These are phyloP conservation scores for Drosophila nr. fundita DNA, from an alignment of 2,888 invertebrate genomes.

Conservation along the genomic window DNA sequence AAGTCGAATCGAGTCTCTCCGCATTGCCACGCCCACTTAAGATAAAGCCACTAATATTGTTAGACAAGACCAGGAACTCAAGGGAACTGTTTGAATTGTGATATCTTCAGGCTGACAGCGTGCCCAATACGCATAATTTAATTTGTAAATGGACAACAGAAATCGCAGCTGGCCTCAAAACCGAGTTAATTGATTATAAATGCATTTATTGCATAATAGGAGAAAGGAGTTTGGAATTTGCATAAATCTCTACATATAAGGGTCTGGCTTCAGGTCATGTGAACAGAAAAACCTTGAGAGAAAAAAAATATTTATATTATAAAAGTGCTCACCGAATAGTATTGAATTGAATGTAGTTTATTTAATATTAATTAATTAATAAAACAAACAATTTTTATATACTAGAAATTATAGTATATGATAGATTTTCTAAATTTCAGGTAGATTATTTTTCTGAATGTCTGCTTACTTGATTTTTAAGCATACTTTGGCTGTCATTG, in stretches of 20 bases:
- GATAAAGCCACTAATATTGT: constrained; percentile 47
- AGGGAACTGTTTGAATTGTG: constrained; percentile 18
- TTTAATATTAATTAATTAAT: neutral
- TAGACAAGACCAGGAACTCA: constrained; percentile 17
- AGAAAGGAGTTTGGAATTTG: neutral
- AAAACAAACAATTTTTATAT: neutral
- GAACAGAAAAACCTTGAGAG: neutral
- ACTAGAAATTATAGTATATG: neutral
- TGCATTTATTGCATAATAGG: neutral
- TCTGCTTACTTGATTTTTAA: neutral
- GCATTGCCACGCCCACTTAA: constrained; percentile 23
- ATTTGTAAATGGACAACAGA: constrained; percentile 7
- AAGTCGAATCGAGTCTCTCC: constrained; percentile 9
- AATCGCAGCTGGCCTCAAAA: constrained; percentile 4
- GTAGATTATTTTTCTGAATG: neutral
- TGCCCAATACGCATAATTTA: constrained; percentile 30
- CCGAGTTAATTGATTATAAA: neutral
- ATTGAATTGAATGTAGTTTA: neutral
- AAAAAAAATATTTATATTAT: neutral
- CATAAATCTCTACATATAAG: neutral
- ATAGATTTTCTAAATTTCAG: neutral
- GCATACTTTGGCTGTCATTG: neutral
- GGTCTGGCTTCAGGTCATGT: neutral
- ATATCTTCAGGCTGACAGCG: constrained; percentile 36
- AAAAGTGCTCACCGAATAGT: neutral